These are phyloP conservation scores for Galerucella pusilla DNA, from an alignment of 2,888 invertebrate species.

Conservation along the genomic window DNA sequence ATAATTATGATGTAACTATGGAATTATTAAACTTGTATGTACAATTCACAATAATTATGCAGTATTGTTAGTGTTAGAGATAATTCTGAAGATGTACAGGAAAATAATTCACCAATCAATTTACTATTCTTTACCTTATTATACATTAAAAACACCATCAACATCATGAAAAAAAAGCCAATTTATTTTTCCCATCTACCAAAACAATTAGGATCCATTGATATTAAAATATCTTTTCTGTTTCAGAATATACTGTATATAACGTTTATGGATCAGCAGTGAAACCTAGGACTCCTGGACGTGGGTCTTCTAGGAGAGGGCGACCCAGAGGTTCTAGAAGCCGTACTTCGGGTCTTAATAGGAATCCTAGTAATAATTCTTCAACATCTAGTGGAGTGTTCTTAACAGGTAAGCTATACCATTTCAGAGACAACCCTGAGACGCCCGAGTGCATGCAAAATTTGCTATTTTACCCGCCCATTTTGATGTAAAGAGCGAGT, in stretches of 20 bases:
- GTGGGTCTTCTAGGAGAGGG: constrained; percentile 76
- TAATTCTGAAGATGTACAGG: too few species aligned
- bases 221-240: constrained; percentile 27
- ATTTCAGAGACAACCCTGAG: neutral
- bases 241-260: constrained; percentile 60
- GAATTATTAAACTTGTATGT: too few species aligned
- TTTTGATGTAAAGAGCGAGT: too few species aligned
- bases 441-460: neutral
- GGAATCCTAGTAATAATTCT: constrained; percentile 45
- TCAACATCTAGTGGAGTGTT: constrained; percentile 41
- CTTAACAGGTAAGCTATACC: constrained; percentile 44
- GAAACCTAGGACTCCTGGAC: constrained; percentile 64
- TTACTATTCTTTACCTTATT: too few species aligned
- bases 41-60: too few species aligned
- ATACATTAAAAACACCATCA: too few species aligned
- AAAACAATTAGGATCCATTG: too few species aligned
- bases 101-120: too few species aligned
- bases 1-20: neutral
- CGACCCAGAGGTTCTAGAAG: constrained; percentile 75
- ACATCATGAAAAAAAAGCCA: too few species aligned
- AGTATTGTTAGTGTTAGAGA: too few species aligned
- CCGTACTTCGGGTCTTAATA: constrained; percentile 65
- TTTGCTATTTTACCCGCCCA: neutral
- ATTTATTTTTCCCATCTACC: too few species aligned
- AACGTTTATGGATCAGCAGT: constrained; percentile 62